A percentile compares a stretch with the other conserved stretches of the same genome.
phyloP scores from a whole-genome alignment of 2,797 vertebrate species.

The Chanos chanos region DNA sequence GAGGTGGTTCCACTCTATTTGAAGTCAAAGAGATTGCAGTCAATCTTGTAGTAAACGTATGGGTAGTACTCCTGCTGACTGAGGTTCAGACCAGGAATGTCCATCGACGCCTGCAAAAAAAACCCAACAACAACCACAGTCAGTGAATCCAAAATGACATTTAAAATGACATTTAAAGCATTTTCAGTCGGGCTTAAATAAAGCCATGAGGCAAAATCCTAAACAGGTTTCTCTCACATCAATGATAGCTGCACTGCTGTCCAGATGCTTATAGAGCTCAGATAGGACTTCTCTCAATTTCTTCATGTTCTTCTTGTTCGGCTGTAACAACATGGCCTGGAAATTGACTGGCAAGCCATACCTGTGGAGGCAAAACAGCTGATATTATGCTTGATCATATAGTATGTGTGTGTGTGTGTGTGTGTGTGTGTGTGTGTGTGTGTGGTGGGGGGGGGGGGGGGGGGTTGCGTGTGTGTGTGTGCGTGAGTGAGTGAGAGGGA shows the following conservation, averaged over 20 bases:
- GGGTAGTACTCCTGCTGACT: conserved; percentile 98
- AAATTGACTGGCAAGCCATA: conserved; percentile 97
- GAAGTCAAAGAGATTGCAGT: conserved; percentile 95
- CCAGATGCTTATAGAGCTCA: conserved; percentile 93
- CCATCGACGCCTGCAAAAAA: conserved; percentile 82
- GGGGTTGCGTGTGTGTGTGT: too few species aligned
- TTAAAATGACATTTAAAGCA: not conserved
- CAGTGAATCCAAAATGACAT: not conserved
- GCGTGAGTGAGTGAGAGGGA: too few species aligned
- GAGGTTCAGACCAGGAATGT: conserved; percentile 94
- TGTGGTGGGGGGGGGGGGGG: too few species aligned
- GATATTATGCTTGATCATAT: too few species aligned
- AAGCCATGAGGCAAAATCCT: too few species aligned
- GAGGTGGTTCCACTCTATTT: conserved; percentile 72
- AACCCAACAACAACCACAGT: not conserved
- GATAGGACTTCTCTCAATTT: conserved; percentile 84
- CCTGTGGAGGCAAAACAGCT: conserved; percentile 58
- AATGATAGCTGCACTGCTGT: conserved; percentile 93
- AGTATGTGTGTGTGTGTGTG: too few species aligned
- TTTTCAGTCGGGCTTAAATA: not conserved
- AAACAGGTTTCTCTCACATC: conserved; percentile 90
- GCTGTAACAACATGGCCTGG: conserved; percentile 95
- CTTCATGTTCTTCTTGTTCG: conserved; percentile 92
- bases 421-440: too few species aligned
- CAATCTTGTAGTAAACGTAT: conserved; percentile 97